Conservation (phyloP, 37 sponge, comb jelly and placozoan genomes). For the Amphimedon queenslandica region DNA sequence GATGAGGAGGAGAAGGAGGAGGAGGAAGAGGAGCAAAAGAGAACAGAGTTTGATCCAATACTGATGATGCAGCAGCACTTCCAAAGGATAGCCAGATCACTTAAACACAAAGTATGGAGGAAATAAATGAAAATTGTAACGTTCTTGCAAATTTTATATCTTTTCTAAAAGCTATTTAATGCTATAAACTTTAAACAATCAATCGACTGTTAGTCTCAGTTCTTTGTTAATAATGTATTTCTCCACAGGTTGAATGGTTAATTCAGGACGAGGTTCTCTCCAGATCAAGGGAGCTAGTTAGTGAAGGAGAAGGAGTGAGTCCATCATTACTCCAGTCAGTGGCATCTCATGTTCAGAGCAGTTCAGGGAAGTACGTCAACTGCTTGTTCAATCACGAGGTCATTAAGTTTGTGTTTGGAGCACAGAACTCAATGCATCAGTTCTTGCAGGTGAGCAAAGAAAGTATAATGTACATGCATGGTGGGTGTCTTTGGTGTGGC, state of each 20-base stretch:
- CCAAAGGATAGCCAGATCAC: too few species aligned
- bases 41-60: too few species aligned
- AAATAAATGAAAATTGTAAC: too few species aligned
- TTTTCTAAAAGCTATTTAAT: too few species aligned
- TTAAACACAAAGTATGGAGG: too few species aligned
- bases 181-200: not conserved
- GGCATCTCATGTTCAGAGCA: conserved; percentile 39
- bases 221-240: not conserved
- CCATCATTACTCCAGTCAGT: conserved; percentile 35
- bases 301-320: not conserved
- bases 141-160: too few species aligned
- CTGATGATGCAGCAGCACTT: too few species aligned
- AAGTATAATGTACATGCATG: too few species aligned
- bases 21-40: too few species aligned
- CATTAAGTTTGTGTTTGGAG: conserved; percentile 64
- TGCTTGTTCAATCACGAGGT: conserved; percentile 25
- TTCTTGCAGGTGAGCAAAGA: conserved; percentile 28
- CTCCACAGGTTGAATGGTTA: conserved; percentile 47
- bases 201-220: not conserved
- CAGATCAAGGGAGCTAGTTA: not conserved
- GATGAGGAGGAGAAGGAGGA: too few species aligned
- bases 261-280: conserved; percentile 52
- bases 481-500: too few species aligned
- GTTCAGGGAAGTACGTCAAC: not conserved
- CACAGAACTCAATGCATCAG: conserved; percentile 33